Evolutionary conservation across 2,797 vertebrate genomes (phyloP).

Genomic region (Momotus momota): DNA sequence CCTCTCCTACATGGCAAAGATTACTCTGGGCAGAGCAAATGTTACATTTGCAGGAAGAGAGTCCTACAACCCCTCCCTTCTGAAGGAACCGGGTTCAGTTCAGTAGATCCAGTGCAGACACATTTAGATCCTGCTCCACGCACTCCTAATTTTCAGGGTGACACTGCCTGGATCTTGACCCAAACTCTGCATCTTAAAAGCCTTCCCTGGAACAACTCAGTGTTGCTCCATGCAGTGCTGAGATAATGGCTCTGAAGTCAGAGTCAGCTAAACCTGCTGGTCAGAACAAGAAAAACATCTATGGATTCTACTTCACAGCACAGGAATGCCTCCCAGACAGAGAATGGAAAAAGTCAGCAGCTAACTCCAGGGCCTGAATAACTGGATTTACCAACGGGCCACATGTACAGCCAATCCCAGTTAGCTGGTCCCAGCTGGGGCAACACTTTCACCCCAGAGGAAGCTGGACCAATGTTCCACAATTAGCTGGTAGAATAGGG

Average conservation of each 20-base stretch:
- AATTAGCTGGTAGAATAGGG: not conserved
- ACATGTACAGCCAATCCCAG: not conserved
- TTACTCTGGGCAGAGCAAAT: not conserved
- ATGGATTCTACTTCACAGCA: not conserved
- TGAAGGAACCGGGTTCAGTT: not conserved
- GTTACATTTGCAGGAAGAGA: not conserved
- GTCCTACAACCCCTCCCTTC: not conserved
- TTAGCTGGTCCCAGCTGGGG: not conserved
- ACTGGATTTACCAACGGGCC: not conserved
- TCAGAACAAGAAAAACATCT: not conserved
- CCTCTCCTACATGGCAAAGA: not conserved
- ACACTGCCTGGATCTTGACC: not conserved
- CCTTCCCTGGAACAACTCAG: not conserved
- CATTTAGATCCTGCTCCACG: not conserved
- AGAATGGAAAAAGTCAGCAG: not conserved
- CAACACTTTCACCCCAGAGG: not conserved
- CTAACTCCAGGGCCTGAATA: not conserved
- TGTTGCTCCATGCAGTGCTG: not conserved
- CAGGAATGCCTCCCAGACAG: not conserved
- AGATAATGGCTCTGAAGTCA: not conserved
- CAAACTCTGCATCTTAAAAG: not conserved
- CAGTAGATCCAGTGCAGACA: not conserved
- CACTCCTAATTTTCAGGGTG: not conserved
- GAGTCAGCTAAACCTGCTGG: not conserved
- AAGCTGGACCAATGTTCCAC: not conserved